phyloP scores from a whole-genome alignment of 2,888 invertebrate genomes.

The Spicauda simplicius region DNA sequence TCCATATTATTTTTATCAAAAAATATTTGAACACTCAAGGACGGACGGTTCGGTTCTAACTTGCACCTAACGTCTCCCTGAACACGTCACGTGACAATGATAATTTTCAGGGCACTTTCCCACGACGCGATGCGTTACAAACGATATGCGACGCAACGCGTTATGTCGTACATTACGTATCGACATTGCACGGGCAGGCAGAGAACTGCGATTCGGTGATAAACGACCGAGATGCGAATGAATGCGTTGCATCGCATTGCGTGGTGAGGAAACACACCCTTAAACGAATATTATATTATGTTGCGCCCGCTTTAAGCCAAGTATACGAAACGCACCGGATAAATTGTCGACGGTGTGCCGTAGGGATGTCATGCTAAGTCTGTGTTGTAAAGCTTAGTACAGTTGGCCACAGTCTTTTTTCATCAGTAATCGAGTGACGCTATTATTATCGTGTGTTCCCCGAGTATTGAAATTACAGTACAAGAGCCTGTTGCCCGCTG shows the following conservation, averaged over 20 bases:
- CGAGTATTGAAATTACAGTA: background rate
- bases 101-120: slow-evolving; percentile 52
- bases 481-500: slow-evolving; percentile 33
- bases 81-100: slow-evolving; percentile 38
- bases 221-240: slow-evolving; percentile 40
- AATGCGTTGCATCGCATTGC: slow-evolving; percentile 50
- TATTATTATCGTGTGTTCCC: slow-evolving; percentile 4
- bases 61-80: slow-evolving; percentile 25
- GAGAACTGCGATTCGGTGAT: slow-evolving; percentile 45
- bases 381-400: slow-evolving; percentile 37
- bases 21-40: background rate
- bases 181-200: slow-evolving; percentile 48
- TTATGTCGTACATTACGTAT: slow-evolving; percentile 51
- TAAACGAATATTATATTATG: slow-evolving; percentile 42
- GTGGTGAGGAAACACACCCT: slow-evolving; percentile 51
- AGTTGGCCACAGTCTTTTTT: slow-evolving; percentile 33
- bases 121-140: slow-evolving; percentile 52
- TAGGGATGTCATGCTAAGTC: slow-evolving; percentile 33
- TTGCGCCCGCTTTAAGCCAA: slow-evolving; percentile 46
- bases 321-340: slow-evolving; percentile 11
- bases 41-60: background rate
- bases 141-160: slow-evolving; percentile 51
- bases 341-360: slow-evolving; percentile 6
- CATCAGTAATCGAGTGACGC: slow-evolving; percentile 8
- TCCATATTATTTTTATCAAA: too few species aligned